Evolutionary conservation across 2,888 invertebrate species (phyloP), one percentile per base, ranked within the genome.

Genomic region (Myopa testacea): DNA sequence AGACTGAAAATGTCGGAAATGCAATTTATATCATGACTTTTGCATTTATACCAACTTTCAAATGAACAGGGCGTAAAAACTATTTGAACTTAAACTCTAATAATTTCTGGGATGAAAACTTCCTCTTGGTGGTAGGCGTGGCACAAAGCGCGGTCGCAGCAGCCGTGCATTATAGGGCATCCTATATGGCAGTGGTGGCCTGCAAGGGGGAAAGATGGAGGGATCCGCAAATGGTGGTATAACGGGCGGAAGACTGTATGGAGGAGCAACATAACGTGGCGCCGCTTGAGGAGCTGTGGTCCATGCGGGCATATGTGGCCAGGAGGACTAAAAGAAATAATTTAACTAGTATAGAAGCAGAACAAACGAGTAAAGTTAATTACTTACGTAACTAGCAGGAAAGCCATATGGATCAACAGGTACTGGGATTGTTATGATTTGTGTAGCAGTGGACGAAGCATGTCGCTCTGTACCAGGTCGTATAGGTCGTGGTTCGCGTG

Each of bases 371-470:
- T 4, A 7, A 4, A 52, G 6, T 40, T 45, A 45, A 62, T 8
- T 37, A 67, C 75, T 14, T 75, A 75, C 75, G 70, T 78, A 82
- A 58, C 81, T 81, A 62, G 81, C 69, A 26, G 81, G 79, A 70
- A 52, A 74, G 26, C 67, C 45, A 45, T 75, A 75, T 5, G 68
- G 68, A 75, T 75, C 75, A 4, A 81, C 78, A 62, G 80, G 75
- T 2, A 82, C 78, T 63, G 82, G 80, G 60, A 82, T 79, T 67
- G 80, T 78, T 63, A 82, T 82, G 62, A 81, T 79, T 45, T 80
- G 81, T 5, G 81, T 75, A 10, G 80, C 58, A n/a, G 50, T 19
- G 16, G 69, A 5, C 14, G 62, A 68, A 10, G 52, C 1, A 52
- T 75, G 50, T 0, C 68, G 76, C 14, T 80, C 76, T 19, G 45